These are phyloP conservation scores for Pitta sordida DNA, from an alignment of 2,113 vertebrate genomes.

Conservation along the genomic window DNA sequence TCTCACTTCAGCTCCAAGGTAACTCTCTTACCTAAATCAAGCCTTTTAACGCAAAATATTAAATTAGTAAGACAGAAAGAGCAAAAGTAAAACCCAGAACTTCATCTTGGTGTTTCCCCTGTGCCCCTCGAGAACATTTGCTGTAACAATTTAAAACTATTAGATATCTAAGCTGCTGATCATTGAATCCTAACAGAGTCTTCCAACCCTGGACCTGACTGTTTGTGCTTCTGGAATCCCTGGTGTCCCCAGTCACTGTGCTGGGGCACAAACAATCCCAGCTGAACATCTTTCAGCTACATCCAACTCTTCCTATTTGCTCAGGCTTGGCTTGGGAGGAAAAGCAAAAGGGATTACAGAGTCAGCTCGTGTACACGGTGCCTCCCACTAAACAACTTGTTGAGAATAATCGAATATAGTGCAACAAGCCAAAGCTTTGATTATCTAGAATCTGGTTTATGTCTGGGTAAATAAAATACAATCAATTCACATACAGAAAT, in stretches of 20 bases:
- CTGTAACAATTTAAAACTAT: not conserved
- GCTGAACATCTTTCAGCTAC: not conserved
- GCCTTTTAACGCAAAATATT: not conserved
- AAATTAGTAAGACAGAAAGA: not conserved
- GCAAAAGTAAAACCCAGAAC: not conserved
- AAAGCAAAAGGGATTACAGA: not conserved
- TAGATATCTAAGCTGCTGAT: not conserved
- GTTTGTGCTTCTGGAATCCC: not conserved
- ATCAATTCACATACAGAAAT: constrained; percentile 52
- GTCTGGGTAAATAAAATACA: constrained; percentile 60
- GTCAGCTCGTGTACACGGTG: not conserved
- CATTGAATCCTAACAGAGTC: not conserved
- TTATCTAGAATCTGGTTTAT: constrained; percentile 61
- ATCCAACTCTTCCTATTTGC: not conserved
- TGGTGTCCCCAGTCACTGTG: not conserved
- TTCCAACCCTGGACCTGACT: not conserved
- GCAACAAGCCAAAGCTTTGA: not conserved
- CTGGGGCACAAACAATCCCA: not conserved
- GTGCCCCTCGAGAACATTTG: fast-evolving
- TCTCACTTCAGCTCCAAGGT: not conserved
- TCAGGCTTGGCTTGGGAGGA: not conserved
- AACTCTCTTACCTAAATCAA: not conserved
- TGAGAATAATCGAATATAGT: not conserved
- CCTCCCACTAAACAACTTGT: not conserved
- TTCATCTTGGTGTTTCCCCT: not conserved